Evolutionary conservation across 2,113 vertebrate genomes (phyloP).

Genomic region (Lophura nycthemera): DNA sequence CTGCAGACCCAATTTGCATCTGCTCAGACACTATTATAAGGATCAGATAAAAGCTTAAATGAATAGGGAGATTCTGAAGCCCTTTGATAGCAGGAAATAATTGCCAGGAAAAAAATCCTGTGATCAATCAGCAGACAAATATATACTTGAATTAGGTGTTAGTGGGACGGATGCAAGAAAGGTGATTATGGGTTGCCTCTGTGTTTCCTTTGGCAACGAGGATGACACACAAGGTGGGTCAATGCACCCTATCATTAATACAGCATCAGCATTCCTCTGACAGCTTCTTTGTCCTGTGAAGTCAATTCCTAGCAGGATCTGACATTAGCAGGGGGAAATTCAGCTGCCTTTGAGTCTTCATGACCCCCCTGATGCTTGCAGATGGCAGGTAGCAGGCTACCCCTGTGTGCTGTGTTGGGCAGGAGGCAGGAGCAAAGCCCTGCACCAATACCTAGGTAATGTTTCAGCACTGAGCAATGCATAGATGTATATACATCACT

Average conservation of each 20-base stretch:
- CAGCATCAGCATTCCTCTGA: constrained; percentile 10
- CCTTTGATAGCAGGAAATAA: background rate
- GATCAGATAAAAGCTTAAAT: background rate
- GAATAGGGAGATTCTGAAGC: background rate
- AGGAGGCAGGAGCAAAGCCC: background rate
- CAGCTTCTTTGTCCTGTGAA: constrained; percentile 23
- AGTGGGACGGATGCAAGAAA: background rate
- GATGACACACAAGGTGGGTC: background rate
- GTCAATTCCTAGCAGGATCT: background rate
- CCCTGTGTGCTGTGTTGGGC: background rate
- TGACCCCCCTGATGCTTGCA: background rate
- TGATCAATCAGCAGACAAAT: constrained; percentile 44
- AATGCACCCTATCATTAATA: background rate
- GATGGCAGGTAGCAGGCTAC: background rate
- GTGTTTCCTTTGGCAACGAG: background rate
- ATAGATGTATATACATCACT: no score
- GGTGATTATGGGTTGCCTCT: constrained; percentile 43
- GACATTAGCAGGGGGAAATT: background rate
- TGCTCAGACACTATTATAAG: background rate
- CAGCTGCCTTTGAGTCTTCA: background rate
- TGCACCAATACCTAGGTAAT: background rate
- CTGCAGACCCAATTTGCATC: background rate
- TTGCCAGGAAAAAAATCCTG: background rate
- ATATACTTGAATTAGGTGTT: background rate
- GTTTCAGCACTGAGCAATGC: background rate